Percentiles rank a stretch among this genome's conserved stretches.
These are phyloP conservation scores for Melieria crassipennis DNA, from an alignment of 2,888 invertebrate genomes.

Conservation along the genomic window DNA sequence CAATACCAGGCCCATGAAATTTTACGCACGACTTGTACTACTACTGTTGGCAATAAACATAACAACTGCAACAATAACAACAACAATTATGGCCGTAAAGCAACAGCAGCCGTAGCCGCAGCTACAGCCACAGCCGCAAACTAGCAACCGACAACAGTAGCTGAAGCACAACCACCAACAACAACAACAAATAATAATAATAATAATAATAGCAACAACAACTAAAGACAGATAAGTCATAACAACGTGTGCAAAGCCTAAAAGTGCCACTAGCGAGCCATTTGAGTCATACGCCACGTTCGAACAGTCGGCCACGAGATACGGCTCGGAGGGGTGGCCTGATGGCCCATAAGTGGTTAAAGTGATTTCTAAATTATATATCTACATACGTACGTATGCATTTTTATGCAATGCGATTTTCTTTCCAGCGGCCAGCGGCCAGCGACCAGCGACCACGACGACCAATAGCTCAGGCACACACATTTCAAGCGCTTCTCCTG, in stretches of 20 bases:
- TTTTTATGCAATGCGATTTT: no score
- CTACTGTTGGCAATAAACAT: slow-evolving; percentile 50
- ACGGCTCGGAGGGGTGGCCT: not conserved
- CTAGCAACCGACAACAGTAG: slow-evolving; percentile 32
- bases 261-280: not conserved
- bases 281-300: not conserved
- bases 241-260: not conserved
- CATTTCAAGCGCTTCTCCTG: no score
- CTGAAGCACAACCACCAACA: not conserved
- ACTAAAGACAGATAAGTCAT: not conserved
- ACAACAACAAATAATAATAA: slow-evolving; percentile 6
- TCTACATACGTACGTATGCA: no score
- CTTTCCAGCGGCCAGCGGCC: no score
- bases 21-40: slow-evolving; percentile 61
- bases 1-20: slow-evolving; percentile 61
- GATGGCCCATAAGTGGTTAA: no score
- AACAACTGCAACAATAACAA: slow-evolving; percentile 15
- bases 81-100: slow-evolving; percentile 4
- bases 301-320: not conserved
- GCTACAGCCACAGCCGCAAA: not conserved
- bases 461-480: no score
- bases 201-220: not conserved
- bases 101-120: slow-evolving; percentile 1
- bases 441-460: no score
- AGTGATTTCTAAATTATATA: no score